These are phyloP conservation scores for Furcifer pardalis DNA, from an alignment of 2,797 vertebrate species.

Conservation along the genomic window DNA sequence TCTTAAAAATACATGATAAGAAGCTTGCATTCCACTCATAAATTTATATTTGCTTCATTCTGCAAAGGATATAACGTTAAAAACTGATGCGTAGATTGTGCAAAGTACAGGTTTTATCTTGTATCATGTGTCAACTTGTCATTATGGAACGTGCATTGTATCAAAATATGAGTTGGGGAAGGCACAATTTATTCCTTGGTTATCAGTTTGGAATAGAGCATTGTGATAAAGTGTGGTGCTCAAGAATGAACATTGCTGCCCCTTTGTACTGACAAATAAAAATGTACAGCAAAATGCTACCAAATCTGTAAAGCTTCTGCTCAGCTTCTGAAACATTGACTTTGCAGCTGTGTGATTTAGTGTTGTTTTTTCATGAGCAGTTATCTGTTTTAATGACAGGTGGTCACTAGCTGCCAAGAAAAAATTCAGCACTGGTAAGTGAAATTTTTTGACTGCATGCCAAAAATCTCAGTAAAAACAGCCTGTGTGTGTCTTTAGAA, in stretches of 20 bases:
- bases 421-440: slow-evolving; percentile 88
- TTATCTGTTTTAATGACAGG: slow-evolving; percentile 87
- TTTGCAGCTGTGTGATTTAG: slow-evolving; percentile 70
- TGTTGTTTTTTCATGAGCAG: slow-evolving; percentile 77
- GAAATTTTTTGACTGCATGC: slow-evolving; percentile 68
- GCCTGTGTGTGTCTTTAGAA: slow-evolving; percentile 54
- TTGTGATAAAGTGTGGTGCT: slow-evolving; percentile 74
- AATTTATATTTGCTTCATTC: slow-evolving; percentile 70
- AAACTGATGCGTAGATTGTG: slow-evolving; percentile 73
- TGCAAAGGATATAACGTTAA: slow-evolving; percentile 68
- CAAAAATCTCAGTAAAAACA: slow-evolving; percentile 65
- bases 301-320: slow-evolving; percentile 73
- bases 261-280: slow-evolving; percentile 76
- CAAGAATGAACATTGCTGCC: slow-evolving; percentile 63
- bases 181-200: slow-evolving; percentile 75
- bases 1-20: slow-evolving; percentile 45
- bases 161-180: slow-evolving; percentile 68
- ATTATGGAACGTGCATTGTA: slow-evolving; percentile 70
- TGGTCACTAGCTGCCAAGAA: slow-evolving; percentile 84
- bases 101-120: slow-evolving; percentile 73
- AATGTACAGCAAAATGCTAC: slow-evolving; percentile 67
- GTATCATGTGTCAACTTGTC: slow-evolving; percentile 71
- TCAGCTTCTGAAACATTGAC: slow-evolving; percentile 73
- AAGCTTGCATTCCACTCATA: slow-evolving; percentile 54
- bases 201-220: slow-evolving; percentile 73